A percentile compares a stretch with the other conserved stretches of the same genome.
phyloP scores from a whole-genome alignment of 2,888 invertebrate species.

The Bhutanitis thaidina region DNA sequence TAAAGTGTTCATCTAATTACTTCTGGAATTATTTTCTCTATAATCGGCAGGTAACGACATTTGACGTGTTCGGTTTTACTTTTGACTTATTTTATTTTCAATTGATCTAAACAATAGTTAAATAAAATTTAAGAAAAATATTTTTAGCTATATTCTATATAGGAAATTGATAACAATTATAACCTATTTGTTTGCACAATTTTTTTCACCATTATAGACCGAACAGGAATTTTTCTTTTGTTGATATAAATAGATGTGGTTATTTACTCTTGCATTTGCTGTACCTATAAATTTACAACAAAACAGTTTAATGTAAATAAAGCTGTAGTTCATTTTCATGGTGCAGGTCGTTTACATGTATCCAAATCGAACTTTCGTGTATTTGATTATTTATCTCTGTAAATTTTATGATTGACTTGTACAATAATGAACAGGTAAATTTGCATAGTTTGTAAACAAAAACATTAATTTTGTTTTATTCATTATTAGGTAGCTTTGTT shows the following conservation, averaged over 20 bases:
- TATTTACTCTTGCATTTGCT: neutral
- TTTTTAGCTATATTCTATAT: neutral
- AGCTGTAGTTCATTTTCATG: too few relatives aligned
- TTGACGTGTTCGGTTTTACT: slow-evolving; percentile 22
- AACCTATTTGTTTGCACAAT: neutral
- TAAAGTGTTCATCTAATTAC: slow-evolving; percentile 36
- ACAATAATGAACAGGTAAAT: too few relatives aligned
- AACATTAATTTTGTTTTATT: too few relatives aligned
- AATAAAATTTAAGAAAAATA: slow-evolving; percentile 15
- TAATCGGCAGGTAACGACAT: slow-evolving; percentile 32
- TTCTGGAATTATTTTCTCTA: slow-evolving; percentile 31
- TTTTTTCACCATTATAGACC: neutral
- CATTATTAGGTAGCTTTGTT: too few relatives aligned
- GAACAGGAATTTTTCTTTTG: slow-evolving; percentile 29
- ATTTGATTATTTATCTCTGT: too few relatives aligned
- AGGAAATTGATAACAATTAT: neutral
- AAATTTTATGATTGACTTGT: too few relatives aligned
- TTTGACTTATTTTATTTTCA: slow-evolving; percentile 40
- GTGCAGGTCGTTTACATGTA: too few relatives aligned
- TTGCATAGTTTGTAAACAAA: too few relatives aligned
- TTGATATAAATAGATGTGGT: slow-evolving; percentile 32
- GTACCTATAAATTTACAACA: too few relatives aligned
- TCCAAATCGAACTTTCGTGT: too few relatives aligned
- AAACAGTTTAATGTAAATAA: too few relatives aligned
- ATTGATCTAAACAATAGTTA: slow-evolving; percentile 34